Base-by-base conservation (phyloP, 2,113 vertebrate genomes). In the Menura novaehollandiae region DNA sequence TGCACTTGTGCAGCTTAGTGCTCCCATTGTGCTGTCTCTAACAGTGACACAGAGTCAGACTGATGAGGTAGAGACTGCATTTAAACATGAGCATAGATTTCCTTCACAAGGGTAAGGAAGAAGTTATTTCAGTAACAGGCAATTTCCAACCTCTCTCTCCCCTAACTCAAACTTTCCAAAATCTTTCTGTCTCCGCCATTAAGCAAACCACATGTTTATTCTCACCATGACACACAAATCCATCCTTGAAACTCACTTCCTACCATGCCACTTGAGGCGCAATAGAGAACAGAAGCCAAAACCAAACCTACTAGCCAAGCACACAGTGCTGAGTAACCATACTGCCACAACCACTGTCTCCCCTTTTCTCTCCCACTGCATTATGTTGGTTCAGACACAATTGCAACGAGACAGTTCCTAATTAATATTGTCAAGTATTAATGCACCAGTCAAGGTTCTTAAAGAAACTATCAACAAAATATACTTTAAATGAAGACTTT, bases 231-330 rank as follows among this genome's bases (percentile, higher is more conserved):
- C 39, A 85, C 26, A n/a, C 10, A 86, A 83, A 21, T 22, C 13
- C 23, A 26, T 58, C n/a, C 46, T n/a, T 0, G 0, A 74, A 73
- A 64, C 37, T 33, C 49, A 60, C 6, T 85, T 47, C 55, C 55
- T 27, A 84, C 26, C 18, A 17, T n/a, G 82, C 14, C 51, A 53
- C 37, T 16, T 53, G 46, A 78, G 52, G n/a, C 66, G 12, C 13
- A 68, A 78, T 0, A 16, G 21, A 77, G 27, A 81, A 92, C 4
- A 9, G 27, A 78, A 64, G 43, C 26, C 66, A 53, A 72, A 80
- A 3, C 12, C 39, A 74, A 77, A 90, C 18, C 33, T 35, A 15
- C 10, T n/a, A 56, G 18, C 41, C 78, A 73, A 60, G 63, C 8
- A 37, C 13, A 35, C 18, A 4, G 58, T 10, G 27, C 15, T 35